Evolutionary conservation across 2,113 vertebrate species (phyloP), one percentile per base, ranked within the genome.

Genomic region (Seriola dumerili): DNA sequence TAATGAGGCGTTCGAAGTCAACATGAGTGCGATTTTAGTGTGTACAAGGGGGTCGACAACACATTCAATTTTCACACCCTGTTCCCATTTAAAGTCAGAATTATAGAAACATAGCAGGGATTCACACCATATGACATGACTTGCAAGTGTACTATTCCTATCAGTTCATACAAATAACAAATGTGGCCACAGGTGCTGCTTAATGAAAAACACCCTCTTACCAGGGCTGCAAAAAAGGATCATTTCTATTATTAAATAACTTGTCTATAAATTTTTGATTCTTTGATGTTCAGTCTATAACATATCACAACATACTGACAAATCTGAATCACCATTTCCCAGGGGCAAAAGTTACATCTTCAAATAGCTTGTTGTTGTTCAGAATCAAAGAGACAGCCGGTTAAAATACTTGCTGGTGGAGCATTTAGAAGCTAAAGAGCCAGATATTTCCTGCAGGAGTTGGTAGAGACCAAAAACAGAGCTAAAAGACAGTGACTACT

Each of bases 1-100:
- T 89, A 85, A 88, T 88, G 84, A 91, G 62, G 72, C 65, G 62
- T 90, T 58, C 84, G 19, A 80, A 91, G 83, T 89, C 82, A 85
- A 84, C 68, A 87, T 64, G 71, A 78, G 68, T 80, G 73, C 4
- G 16, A 90, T 81, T 83, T 85, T 50, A 66, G 21, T 8, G 17
- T 34, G 19, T 21, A 17, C 2, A 0, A 57, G 74, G 61, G 65
- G 5, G 5, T 52, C 23, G 19, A n/a, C 70, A 73, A 55, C 76
- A 70, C 61, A 36, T 72, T 84, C 10, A 52, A 36, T 36, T 55
- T 72, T 46, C 73, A 72, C 62, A 68, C 75, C 64, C 25, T 38
- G 34, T n/a, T 78, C 36, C 46, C 23, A 69, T 77, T 72, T 62
- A 66, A 75, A 80, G 46, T 57, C 19, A 21, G 55, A 75, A n/a